Evolutionary conservation across 2,888 invertebrate genomes (phyloP).

Genomic region (Caenorhabditis uteleia): DNA sequence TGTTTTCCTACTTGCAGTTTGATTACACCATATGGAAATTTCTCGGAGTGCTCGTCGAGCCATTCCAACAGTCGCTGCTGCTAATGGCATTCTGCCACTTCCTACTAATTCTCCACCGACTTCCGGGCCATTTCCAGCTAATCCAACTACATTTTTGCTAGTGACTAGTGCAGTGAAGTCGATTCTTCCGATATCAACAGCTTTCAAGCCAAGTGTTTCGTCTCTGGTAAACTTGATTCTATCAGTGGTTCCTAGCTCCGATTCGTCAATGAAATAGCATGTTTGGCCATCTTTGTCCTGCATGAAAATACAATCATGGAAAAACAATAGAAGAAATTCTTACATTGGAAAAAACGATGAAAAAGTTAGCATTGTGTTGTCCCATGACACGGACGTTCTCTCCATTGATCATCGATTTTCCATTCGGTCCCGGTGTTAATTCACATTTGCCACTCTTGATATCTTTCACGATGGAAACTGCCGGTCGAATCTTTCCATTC

Average conservation of each 20-base stretch:
- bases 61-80: constrained; percentile 45
- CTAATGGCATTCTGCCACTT: constrained; percentile 40
- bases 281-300: constrained; percentile 38
- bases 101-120: constrained; percentile 38
- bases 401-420: constrained; percentile 54
- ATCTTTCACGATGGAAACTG: constrained; percentile 34
- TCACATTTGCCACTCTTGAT: constrained; percentile 3
- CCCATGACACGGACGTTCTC: constrained; percentile 45
- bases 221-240: constrained; percentile 36
- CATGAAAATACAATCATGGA: constrained; percentile 5
- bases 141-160: constrained; percentile 36
- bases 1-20: constrained; percentile 29
- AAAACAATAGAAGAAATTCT: constrained; percentile 8
- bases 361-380: constrained; percentile 60
- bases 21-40: constrained; percentile 41
- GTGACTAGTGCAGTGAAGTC: constrained; percentile 29
- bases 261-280: constrained; percentile 51
- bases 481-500: constrained; percentile 40
- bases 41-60: constrained; percentile 42
- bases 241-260: constrained; percentile 38
- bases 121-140: constrained; percentile 27
- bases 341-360: constrained; percentile 58
- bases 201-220: constrained; percentile 49
- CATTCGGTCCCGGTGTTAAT: constrained; percentile 24
- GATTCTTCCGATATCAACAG: constrained; percentile 38